Percentiles rank a stretch among this genome's conserved stretches.
These are phyloP conservation scores for Sebastes oblongus DNA, from an alignment of 2,797 vertebrate species.

Conservation along the genomic window DNA sequence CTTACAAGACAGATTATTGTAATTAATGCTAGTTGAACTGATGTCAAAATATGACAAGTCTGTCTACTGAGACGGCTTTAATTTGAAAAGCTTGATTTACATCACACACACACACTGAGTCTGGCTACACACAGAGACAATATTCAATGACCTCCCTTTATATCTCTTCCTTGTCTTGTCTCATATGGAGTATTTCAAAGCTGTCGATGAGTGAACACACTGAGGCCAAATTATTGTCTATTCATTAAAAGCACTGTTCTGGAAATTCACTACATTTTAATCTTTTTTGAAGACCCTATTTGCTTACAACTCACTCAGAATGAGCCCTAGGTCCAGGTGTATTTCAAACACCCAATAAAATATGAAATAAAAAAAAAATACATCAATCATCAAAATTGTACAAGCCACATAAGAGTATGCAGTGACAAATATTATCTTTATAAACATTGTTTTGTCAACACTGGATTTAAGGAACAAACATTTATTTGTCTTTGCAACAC, in stretches of 20 bases:
- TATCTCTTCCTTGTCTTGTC: neutral
- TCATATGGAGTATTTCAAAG: conserved; percentile 21
- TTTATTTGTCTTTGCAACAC: neutral
- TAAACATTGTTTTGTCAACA: neutral
- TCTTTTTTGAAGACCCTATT: neutral
- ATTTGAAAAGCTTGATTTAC: conserved; percentile 7
- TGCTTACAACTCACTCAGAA: neutral
- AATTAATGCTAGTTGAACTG: neutral
- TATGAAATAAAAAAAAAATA: neutral
- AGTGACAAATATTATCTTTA: neutral
- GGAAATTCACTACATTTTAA: neutral
- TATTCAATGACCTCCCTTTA: neutral
- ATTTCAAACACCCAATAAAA: neutral
- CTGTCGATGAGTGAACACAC: neutral
- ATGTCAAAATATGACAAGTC: neutral
- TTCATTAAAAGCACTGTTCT: neutral
- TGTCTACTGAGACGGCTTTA: neutral
- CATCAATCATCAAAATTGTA: neutral
- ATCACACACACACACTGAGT: neutral
- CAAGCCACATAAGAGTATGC: neutral
- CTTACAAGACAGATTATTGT: neutral
- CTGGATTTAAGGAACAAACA: neutral
- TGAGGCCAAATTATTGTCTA: neutral
- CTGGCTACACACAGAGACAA: neutral
- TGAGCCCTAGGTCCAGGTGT: neutral